phyloP scores from a whole-genome alignment of 2,888 invertebrate species.

The Meteorus colon region DNA sequence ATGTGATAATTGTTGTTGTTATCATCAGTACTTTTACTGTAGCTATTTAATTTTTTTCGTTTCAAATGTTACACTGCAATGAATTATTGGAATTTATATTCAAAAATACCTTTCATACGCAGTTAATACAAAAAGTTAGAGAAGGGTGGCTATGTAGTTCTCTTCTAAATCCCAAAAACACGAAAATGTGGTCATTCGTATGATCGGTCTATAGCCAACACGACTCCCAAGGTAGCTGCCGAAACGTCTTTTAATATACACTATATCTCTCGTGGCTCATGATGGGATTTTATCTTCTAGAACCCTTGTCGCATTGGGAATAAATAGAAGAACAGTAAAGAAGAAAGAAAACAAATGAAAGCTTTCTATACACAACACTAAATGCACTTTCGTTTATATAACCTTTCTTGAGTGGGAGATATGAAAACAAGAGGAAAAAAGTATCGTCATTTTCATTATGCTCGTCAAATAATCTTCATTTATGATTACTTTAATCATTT shows the following conservation, averaged over 20 bases:
- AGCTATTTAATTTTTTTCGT: neutral
- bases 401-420: neutral
- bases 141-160: slow-evolving; percentile 57
- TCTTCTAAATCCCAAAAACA: slow-evolving; percentile 60
- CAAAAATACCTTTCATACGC: neutral
- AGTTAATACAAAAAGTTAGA: neutral
- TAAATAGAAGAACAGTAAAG: neutral
- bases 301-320: slow-evolving; percentile 5
- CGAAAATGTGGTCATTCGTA: slow-evolving; percentile 72
- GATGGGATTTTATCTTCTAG: slow-evolving; percentile 60
- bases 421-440: neutral
- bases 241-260: slow-evolving; percentile 74
- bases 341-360: neutral
- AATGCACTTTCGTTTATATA: neutral
- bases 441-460: neutral
- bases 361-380: neutral
- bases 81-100: neutral
- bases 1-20: neutral
- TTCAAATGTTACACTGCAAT: neutral
- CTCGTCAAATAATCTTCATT: no score
- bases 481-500: no score
- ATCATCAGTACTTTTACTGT: neutral
- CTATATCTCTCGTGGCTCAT: slow-evolving; percentile 69
- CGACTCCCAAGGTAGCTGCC: slow-evolving; percentile 59
- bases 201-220: slow-evolving; percentile 67